Conservation (phyloP, 2,797 vertebrate species). For the Sebastes elongatus region DNA sequence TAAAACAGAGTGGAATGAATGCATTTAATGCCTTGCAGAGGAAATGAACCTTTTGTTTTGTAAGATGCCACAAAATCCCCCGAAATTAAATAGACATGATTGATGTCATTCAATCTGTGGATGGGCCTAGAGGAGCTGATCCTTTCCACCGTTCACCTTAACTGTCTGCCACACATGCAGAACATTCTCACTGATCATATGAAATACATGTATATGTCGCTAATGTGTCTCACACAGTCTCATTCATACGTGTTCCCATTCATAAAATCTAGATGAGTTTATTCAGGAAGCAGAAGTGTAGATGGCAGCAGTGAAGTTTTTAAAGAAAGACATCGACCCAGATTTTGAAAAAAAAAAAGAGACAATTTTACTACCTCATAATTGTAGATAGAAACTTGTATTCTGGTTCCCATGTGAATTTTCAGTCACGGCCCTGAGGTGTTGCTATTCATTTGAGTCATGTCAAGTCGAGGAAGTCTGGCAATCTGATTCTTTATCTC, state of each 20-base stretch:
- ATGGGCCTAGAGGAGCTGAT: constrained; percentile 53
- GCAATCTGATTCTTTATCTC: constrained; percentile 55
- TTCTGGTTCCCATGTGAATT: constrained; percentile 33
- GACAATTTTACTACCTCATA: background rate
- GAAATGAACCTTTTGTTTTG: constrained; percentile 60
- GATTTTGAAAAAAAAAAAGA: background rate
- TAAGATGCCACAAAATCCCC: constrained; percentile 68
- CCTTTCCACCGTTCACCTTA: constrained; percentile 56
- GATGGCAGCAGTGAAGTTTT: background rate
- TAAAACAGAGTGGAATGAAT: constrained; percentile 62
- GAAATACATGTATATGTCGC: constrained; percentile 59
- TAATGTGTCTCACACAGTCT: constrained; percentile 50
- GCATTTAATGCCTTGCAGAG: constrained; percentile 63
- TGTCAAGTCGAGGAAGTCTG: constrained; percentile 40
- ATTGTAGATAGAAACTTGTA: constrained; percentile 8
- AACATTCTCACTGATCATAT: constrained; percentile 63
- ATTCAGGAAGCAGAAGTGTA: background rate
- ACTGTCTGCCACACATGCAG: constrained; percentile 49
- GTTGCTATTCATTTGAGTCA: constrained; percentile 46
- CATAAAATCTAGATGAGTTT: constrained; percentile 40
- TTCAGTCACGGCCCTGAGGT: constrained; percentile 1
- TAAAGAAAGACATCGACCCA: background rate
- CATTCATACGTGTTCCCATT: constrained; percentile 66
- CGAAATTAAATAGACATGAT: constrained; percentile 73
- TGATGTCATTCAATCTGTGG: constrained; percentile 66